Conservation (phyloP, 37 sponge, comb jelly and placozoan species). For the Amphimedon queenslandica region DNA sequence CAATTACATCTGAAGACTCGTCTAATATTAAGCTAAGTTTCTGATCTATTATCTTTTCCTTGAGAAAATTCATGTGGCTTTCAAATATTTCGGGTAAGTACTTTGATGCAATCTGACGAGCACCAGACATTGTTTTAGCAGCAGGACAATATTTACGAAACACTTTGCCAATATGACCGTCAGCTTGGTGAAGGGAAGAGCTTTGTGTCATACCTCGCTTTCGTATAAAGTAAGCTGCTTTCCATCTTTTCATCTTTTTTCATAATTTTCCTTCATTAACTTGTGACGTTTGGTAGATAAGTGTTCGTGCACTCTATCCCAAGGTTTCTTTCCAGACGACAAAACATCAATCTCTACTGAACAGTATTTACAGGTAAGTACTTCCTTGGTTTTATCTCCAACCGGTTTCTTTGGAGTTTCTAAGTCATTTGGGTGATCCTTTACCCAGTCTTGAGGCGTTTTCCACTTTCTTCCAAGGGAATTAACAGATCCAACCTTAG, state of each 20-base stretch:
- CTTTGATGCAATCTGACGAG: not conserved
- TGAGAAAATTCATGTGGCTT: not conserved
- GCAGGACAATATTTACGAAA: slow-evolving; percentile 1
- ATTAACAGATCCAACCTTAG: too few species aligned
- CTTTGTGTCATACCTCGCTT: not conserved
- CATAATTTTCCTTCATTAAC: not conserved
- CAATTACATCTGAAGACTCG: not conserved
- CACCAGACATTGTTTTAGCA: not conserved
- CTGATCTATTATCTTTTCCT: not conserved
- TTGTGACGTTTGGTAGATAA: not conserved
- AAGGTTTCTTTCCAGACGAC: too few species aligned
- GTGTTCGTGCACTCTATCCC: too few species aligned
- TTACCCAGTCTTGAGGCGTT: too few species aligned
- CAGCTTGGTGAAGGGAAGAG: not conserved
- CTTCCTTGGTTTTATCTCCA: too few species aligned
- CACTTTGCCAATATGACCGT: not conserved
- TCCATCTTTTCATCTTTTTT: not conserved
- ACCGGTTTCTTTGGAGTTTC: too few species aligned
- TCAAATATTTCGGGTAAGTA: not conserved
- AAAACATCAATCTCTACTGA: too few species aligned
- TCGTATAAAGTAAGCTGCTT: not conserved
- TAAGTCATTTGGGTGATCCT: too few species aligned
- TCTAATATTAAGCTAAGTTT: not conserved
- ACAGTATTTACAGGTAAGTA: too few species aligned
- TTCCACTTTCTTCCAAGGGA: too few species aligned